These are phyloP conservation scores for Henricia sp. DNA, from an alignment of 53 echinoderm and acorn worm species.

Conservation along the genomic window DNA sequence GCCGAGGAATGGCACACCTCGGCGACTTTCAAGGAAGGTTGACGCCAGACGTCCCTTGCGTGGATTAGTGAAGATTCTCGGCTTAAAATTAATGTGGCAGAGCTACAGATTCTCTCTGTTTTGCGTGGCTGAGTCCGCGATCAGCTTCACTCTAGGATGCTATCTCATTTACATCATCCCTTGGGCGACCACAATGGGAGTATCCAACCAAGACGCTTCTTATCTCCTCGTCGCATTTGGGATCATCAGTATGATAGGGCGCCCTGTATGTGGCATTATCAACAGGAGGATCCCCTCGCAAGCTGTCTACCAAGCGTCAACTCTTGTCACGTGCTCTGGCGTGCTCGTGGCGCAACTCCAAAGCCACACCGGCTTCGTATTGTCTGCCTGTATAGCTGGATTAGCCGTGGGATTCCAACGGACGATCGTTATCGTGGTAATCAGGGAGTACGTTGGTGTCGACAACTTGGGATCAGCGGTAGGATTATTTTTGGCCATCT, in stretches of 20 bases:
- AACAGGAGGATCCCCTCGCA: background rate
- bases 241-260: background rate
- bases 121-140: background rate
- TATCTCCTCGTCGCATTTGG: constrained; percentile 2
- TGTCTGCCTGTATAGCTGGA: background rate
- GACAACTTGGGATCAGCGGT: constrained; percentile 16
- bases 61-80: background rate
- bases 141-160: background rate
- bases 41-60: background rate
- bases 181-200: background rate
- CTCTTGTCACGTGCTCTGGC: background rate
- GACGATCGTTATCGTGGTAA: background rate
- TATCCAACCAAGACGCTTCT: background rate
- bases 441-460: constrained; percentile 2
- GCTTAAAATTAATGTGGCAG: background rate
- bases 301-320: background rate
- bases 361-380: background rate
- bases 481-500: background rate
- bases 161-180: constrained; percentile 13
- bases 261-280: background rate
- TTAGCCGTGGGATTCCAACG: background rate
- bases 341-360: constrained; percentile 5
- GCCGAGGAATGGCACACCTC: background rate
- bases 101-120: constrained; percentile 6
- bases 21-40: background rate